phyloP scores from a whole-genome alignment of 1,140 invertebrate genomes.

The Nephila pilipes region DNA sequence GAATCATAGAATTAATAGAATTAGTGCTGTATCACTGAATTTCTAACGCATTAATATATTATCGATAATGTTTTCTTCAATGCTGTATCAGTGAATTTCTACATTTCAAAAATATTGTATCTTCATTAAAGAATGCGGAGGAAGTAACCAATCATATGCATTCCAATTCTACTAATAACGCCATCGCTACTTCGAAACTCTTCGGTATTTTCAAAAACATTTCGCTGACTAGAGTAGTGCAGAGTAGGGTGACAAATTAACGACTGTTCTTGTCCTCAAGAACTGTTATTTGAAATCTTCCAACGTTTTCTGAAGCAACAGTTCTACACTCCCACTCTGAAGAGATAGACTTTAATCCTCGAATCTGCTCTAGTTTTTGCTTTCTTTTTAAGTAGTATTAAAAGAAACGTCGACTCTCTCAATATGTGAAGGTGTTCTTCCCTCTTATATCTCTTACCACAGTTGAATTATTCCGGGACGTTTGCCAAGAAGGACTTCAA shows the following conservation, averaged over 20 bases:
- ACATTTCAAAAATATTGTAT: no score
- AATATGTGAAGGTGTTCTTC: background rate
- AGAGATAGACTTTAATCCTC: background rate
- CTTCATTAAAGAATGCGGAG: no score
- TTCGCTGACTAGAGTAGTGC: background rate
- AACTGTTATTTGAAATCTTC: background rate
- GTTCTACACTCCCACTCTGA: background rate
- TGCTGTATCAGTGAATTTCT: no score
- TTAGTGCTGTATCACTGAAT: no score
- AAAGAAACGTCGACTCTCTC: background rate
- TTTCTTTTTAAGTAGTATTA: background rate
- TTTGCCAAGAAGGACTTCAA: background rate
- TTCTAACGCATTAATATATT: no score
- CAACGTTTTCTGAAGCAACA: background rate
- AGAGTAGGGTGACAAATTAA: background rate
- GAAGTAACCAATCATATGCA: no score
- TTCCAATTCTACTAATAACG: no score
- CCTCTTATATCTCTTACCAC: background rate
- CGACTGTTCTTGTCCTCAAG: background rate
- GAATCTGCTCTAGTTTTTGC: constrained; percentile 5
- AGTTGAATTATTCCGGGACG: constrained; percentile 10
- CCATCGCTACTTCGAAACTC: no score
- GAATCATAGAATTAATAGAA: no score
- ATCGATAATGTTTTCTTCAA: no score
- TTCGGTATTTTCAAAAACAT: no score